Conservation (phyloP, 1,140 invertebrate genomes). For the Neodiprion pinetum region DNA sequence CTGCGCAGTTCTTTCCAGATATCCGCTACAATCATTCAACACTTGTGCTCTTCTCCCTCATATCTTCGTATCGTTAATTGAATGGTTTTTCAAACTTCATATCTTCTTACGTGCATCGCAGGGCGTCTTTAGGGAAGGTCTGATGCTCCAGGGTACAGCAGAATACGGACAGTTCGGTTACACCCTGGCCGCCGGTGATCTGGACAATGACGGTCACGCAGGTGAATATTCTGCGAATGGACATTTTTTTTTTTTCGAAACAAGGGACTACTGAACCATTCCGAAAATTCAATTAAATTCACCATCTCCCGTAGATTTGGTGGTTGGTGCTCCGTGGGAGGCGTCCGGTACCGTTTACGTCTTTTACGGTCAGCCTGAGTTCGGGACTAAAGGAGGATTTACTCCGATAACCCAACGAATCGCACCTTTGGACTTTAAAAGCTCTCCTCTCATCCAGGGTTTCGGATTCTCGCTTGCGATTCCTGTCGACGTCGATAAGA, state of each 20-base stretch:
- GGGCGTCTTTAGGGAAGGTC: slow-evolving; percentile 48
- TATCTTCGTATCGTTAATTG: too few species aligned
- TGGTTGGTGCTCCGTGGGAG: slow-evolving; percentile 74
- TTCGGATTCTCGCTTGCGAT: slow-evolving; percentile 72
- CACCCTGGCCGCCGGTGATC: slow-evolving; percentile 67
- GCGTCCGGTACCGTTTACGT: slow-evolving; percentile 69
- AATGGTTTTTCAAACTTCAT: slow-evolving; percentile 16
- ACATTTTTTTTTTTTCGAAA: background rate
- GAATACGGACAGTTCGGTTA: slow-evolving; percentile 68
- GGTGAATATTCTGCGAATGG: slow-evolving; percentile 37
- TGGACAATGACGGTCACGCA: slow-evolving; percentile 70
- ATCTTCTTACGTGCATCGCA: slow-evolving; percentile 20
- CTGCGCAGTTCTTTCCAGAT: background rate
- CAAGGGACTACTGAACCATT: background rate
- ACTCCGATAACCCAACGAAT: slow-evolving; percentile 56
- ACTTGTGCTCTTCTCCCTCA: too few species aligned
- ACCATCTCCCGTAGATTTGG: slow-evolving; percentile 63
- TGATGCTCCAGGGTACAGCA: slow-evolving; percentile 56
- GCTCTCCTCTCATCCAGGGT: slow-evolving; percentile 39
- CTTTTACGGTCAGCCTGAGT: slow-evolving; percentile 65
- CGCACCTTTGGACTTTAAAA: slow-evolving; percentile 32
- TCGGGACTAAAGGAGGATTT: slow-evolving; percentile 47
- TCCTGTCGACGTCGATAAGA: slow-evolving; percentile 69
- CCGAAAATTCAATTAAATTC: background rate
- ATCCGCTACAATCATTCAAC: background rate